Base-by-base conservation (phyloP, 2,113 vertebrate genomes). In the Origma solitaria region DNA sequence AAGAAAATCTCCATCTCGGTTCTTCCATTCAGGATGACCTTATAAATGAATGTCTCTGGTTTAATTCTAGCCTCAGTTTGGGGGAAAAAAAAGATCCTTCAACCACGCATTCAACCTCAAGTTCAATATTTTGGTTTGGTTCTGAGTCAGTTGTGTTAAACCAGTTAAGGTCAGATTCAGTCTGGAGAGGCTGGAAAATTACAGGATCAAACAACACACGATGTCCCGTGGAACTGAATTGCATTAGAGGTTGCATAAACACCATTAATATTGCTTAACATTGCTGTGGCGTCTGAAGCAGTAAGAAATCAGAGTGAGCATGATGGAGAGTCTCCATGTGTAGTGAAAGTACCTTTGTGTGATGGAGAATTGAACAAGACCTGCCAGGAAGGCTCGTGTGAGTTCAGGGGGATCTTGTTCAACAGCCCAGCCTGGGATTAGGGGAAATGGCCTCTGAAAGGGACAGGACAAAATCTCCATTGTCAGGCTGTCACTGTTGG, bases 91-190 rank as follows among this genome's bases (percentile, higher is more conserved):
- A 65, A 2, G 7, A 47, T 78, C 47, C n/a, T 71, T 77, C 25
- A 64, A 77, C 90, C 90, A 76, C 51, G 88, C 84, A 54, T 57
- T 77, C 56, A 81, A 44, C 78, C 92, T 94, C 91, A 62, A 75
- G 83, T 73, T 92, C 82, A 94, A 21, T 88, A 86, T 75, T 95
- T 94, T 92, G 88, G 68, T 92, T 95, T 92, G 64, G n/a, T 85
- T 90, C 56, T 71, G 82, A 93, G 76, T 65, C 8, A 13, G 80
- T 88, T 90, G n/a, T 81, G 16, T 87, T 92, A 71, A 94, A 90
- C 60, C 60, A 90, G 71, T 86, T 88, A 86, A 90, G 37, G 82
- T 79, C 92, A 92, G 85, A 78, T 86, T 93, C 53, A 88, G 76
- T 86, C 68, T 88, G 64, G 69, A 86, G 82, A 92, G 75, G 72